A percentile compares a stretch with the other conserved stretches of the same genome.
Evolutionary conservation across 2,797 vertebrate genomes (phyloP).

Genomic region (Cirrhinus mrigala): DNA sequence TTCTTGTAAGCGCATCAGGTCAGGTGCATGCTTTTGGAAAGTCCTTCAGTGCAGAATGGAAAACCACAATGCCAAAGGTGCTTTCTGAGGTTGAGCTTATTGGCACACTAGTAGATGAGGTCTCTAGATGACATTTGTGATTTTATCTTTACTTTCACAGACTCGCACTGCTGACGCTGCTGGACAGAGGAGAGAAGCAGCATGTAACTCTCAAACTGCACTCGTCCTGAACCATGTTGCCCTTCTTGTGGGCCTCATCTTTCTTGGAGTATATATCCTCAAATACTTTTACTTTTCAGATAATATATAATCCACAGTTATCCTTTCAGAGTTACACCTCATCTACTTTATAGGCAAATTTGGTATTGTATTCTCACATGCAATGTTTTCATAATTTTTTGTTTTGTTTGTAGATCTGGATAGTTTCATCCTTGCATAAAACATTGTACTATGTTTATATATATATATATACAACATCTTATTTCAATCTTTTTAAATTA

Average conservation of each 20-base stretch:
- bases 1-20: not conserved
- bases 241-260: not conserved
- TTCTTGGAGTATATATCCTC: not conserved
- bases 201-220: not conserved
- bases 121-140: not conserved
- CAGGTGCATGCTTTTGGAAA: not conserved
- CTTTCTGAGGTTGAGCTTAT: not conserved
- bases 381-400: not conserved
- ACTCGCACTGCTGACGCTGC: not conserved
- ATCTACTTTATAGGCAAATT: not conserved
- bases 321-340: not conserved
- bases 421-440: not conserved
- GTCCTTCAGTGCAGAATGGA: not conserved
- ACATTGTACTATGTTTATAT: not conserved
- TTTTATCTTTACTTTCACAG: slow-evolving; percentile 19
- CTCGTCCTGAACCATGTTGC: not conserved
- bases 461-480: not conserved
- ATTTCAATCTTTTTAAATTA: not conserved
- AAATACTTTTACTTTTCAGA: not conserved
- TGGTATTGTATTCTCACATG: not conserved
- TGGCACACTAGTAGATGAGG: not conserved
- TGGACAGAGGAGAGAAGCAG: not conserved
- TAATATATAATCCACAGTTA: not conserved
- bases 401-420: not conserved
- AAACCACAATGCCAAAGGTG: not conserved